Evolutionary conservation across 2,797 vertebrate species (phyloP).

Genomic region (Carapus acus): DNA sequence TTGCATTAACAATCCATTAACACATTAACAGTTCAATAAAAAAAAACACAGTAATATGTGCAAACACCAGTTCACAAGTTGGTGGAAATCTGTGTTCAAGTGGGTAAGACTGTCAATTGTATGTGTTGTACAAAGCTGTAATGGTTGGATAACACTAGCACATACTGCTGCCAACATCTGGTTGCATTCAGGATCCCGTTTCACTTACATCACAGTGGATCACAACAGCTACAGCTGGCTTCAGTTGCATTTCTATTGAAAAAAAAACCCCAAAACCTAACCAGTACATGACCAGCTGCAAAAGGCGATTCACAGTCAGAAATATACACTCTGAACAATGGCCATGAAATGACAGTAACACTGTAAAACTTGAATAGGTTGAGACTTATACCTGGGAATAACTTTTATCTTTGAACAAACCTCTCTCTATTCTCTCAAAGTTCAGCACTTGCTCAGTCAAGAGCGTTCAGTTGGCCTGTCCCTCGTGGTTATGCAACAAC

Average conservation of each 20-base stretch:
- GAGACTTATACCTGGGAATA: no score
- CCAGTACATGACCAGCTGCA: no score
- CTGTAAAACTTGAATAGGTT: no score
- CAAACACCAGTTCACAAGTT: not conserved
- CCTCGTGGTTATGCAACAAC: slow-evolving; percentile 55
- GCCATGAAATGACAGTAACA: no score
- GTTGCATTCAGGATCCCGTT: slow-evolving; percentile 73
- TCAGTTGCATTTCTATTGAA: slow-evolving; percentile 48
- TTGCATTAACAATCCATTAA: no score
- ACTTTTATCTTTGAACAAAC: no score
- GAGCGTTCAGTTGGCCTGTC: slow-evolving; percentile 32
- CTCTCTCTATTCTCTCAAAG: no score
- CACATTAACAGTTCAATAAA: no score
- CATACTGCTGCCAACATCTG: slow-evolving; percentile 68
- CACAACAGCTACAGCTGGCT: slow-evolving; percentile 63
- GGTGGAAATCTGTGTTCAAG: slow-evolving; percentile 10
- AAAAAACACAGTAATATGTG: no score
- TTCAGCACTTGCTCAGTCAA: no score
- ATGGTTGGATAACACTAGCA: slow-evolving; percentile 35
- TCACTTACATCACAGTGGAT: slow-evolving; percentile 67
- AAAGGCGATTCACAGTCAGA: no score
- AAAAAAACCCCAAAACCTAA: slow-evolving; percentile 5
- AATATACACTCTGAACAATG: no score
- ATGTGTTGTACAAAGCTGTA: slow-evolving; percentile 34
- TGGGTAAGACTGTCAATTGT: slow-evolving; percentile 2